Percentiles rank a stretch among this genome's conserved stretches.
These are phyloP conservation scores for Bimastos eiseni DNA, from an alignment of 2,888 invertebrate species.

Conservation along the genomic window DNA sequence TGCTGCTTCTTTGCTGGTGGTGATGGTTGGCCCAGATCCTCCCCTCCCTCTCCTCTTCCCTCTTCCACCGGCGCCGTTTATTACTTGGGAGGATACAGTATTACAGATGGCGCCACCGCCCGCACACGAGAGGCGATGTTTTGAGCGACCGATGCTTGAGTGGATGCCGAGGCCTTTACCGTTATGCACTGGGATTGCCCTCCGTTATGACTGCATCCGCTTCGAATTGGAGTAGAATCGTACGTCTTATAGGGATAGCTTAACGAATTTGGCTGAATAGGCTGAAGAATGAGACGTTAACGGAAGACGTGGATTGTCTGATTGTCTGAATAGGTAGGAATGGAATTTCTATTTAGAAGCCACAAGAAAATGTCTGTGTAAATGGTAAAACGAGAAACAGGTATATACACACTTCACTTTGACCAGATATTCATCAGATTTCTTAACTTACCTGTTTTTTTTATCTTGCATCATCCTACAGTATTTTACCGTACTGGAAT, in stretches of 20 bases:
- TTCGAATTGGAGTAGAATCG: neutral
- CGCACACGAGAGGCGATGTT: neutral
- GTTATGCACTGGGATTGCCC: neutral
- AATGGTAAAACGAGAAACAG: neutral
- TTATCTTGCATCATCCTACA: neutral
- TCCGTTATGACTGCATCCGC: neutral
- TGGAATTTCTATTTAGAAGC: neutral
- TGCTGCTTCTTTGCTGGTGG: neutral
- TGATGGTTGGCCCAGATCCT: neutral
- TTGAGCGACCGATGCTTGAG: neutral
- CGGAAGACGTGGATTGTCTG: neutral
- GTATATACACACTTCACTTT: neutral
- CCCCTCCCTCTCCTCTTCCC: too few species aligned
- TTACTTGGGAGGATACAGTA: neutral
- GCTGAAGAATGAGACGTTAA: neutral
- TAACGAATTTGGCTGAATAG: neutral
- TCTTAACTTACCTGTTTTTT: neutral
- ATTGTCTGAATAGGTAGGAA: too few species aligned
- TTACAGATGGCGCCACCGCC: neutral
- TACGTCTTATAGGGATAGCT: neutral
- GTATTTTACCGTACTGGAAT: neutral
- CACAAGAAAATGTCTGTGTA: too few species aligned
- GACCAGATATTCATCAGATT: neutral
- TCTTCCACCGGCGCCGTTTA: neutral
- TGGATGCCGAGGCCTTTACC: neutral